A percentile compares a stretch with the other conserved stretches of the same genome.
Conservation (phyloP, 2,113 vertebrate genomes). For the Mirounga angustirostris region DNA sequence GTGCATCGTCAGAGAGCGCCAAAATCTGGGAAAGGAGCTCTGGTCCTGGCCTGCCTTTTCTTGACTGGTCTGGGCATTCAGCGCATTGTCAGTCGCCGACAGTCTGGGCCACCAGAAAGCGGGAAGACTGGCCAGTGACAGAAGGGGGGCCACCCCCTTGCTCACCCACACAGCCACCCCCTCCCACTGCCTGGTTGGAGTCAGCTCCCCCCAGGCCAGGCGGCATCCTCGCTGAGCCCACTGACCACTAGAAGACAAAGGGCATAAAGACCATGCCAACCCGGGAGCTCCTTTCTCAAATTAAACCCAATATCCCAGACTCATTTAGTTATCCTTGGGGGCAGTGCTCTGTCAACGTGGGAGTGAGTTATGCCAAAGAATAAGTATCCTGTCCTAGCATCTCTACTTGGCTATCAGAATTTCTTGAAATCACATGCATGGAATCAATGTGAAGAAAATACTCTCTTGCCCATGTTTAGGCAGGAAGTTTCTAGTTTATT, state of each 20-base stretch:
- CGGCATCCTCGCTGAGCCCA: neutral
- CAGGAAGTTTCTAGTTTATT: fast-evolving
- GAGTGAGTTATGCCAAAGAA: neutral
- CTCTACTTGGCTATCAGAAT: neutral
- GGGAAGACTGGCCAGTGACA: neutral
- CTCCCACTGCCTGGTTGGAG: too few relatives aligned
- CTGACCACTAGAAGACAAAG: neutral
- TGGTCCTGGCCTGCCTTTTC: neutral
- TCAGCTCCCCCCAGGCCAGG: fast-evolving
- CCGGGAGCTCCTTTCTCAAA: neutral
- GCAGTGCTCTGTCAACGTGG: neutral
- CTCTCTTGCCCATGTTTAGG: too few relatives aligned
- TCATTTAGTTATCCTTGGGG: neutral
- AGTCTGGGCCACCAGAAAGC: too few relatives aligned
- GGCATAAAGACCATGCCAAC: too few relatives aligned
- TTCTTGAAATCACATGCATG: neutral
- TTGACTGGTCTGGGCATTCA: neutral
- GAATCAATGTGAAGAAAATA: neutral
- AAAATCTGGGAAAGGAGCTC: neutral
- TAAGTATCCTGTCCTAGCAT: neutral
- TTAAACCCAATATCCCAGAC: neutral
- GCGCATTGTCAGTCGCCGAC: too few relatives aligned
- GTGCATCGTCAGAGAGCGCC: neutral
- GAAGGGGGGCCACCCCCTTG: neutral
- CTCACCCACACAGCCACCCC: neutral